Base-by-base conservation (phyloP, 2,888 invertebrate species). In the Axea sp. region DNA sequence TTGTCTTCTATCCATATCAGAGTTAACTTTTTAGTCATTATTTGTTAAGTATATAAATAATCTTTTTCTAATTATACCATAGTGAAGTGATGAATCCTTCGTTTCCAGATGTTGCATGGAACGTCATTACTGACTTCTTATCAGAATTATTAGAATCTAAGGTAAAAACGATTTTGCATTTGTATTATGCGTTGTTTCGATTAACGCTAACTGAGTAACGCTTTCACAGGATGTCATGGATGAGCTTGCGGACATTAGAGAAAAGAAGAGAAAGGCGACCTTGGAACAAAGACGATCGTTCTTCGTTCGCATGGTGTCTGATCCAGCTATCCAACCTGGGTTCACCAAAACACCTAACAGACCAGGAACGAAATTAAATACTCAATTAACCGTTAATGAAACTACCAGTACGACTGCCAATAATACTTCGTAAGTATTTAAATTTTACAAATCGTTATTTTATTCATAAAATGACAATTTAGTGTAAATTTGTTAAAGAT, bases 261-360 rank as follows among this genome's bases (percentile, higher is more conserved):
- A 93, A 78, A 91, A 92, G 64, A 94, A 93, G 85, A 91, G 92
- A 84, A 92, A 93, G 80, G 94, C 95, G 62, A 93, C 94, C 2
- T 88, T 98, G 83, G 95, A 95, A 4, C 94, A 96, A 88, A 96
- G 97, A 88, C 92, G 98, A 51, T 96, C 97, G 7, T 97, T 97
- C 91, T 97, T 98, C 89, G 98, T 98, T 62, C 94, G 98, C 45
- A 98, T 98, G 98, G 97, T 97, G 75, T 96, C 96, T 87, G 98
- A 98, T 90, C 97, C 98, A 1, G 98, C 97, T 88, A 95, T 98
- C 62, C 87, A 87, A 19, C 87, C 87, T 6, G 87, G 87, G 28
- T 87, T 87, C 41, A 87, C 87, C 7, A 87, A 87, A 57, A 87
- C 87, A 0, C 87, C 87, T 3, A 87, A 87, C 78, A 80, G 84